Conservation (phyloP, 2,113 vertebrate genomes). For the Poeciliopsis prolifica region DNA sequence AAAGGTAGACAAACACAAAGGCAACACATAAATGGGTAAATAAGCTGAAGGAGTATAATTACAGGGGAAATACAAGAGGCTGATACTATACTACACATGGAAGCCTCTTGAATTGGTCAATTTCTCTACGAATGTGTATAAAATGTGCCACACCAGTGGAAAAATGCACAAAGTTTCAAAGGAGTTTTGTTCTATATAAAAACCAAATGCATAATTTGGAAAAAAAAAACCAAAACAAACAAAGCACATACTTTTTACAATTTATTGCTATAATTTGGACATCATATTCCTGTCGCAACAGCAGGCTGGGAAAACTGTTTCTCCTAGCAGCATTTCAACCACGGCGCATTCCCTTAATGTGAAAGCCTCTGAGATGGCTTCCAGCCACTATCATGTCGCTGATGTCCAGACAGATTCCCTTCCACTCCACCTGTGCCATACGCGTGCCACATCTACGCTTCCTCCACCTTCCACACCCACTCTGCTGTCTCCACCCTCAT, state of each 20-base stretch:
- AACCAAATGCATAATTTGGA: neutral
- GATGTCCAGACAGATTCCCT: conserved; percentile 76
- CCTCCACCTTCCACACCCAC: conserved; percentile 45
- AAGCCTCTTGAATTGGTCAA: too few species aligned
- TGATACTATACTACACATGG: too few species aligned
- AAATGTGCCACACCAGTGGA: neutral
- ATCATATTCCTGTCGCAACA: neutral
- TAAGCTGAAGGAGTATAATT: too few species aligned
- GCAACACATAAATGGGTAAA: too few species aligned
- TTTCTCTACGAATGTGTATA: too few species aligned
- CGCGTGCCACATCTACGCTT: conserved; percentile 36
- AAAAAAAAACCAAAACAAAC: neutral
- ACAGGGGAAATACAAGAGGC: too few species aligned
- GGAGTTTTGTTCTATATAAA: neutral
- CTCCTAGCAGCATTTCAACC: neutral
- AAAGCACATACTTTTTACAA: neutral
- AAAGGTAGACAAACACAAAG: neutral
- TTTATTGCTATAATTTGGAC: neutral
- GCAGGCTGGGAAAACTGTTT: neutral
- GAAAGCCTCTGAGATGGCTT: conserved; percentile 45
- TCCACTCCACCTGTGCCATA: conserved; percentile 75
- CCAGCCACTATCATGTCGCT: conserved; percentile 55
- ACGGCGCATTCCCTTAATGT: conserved; percentile 7
- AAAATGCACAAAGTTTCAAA: neutral
- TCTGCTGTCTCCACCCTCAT: conserved; percentile 39